Conservation (phyloP, 2,888 invertebrate species). For the Lasioglossum pauxillum region DNA sequence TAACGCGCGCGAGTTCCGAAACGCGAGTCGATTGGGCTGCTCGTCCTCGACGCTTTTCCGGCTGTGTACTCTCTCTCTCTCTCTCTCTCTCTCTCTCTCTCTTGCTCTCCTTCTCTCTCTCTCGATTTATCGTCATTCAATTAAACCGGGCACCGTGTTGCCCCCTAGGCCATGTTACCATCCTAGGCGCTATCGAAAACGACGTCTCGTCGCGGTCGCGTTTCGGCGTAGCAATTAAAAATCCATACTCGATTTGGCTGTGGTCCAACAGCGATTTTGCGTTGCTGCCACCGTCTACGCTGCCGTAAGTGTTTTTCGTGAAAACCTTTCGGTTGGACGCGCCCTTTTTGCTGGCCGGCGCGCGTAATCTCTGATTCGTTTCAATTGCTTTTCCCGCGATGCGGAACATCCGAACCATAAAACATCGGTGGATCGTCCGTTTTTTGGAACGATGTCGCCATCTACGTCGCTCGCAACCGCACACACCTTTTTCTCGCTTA, state of each 20-base stretch:
- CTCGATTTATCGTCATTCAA: slow-evolving; percentile 59
- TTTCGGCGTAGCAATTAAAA: slow-evolving; percentile 70
- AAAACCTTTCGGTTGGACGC: not conserved
- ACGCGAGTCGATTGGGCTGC: slow-evolving; percentile 37
- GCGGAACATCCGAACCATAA: not conserved
- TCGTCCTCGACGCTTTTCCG: slow-evolving; percentile 8
- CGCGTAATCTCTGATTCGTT: slow-evolving; percentile 22
- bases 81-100: slow-evolving; percentile 15
- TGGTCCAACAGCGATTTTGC: slow-evolving; percentile 68
- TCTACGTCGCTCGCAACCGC: not conserved
- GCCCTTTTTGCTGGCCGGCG: not conserved
- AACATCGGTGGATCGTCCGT: not conserved
- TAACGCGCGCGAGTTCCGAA: slow-evolving; percentile 44
- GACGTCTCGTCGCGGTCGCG: slow-evolving; percentile 41
- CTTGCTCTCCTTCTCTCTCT: slow-evolving; percentile 21
- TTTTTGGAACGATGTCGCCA: not conserved
- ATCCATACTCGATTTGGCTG: slow-evolving; percentile 73
- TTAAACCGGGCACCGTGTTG: slow-evolving; percentile 35
- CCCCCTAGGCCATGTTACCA: not conserved
- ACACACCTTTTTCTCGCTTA: not conserved
- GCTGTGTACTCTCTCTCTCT: slow-evolving; percentile 23
- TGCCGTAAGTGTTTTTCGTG: slow-evolving; percentile 49
- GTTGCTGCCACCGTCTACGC: slow-evolving; percentile 22
- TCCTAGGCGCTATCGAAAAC: slow-evolving; percentile 15
- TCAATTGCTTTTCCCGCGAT: not conserved